Evolutionary conservation across 2,888 invertebrate species (phyloP), one percentile per base, ranked within the genome.

Genomic region (Imbricaverruca yamaguchii): DNA sequence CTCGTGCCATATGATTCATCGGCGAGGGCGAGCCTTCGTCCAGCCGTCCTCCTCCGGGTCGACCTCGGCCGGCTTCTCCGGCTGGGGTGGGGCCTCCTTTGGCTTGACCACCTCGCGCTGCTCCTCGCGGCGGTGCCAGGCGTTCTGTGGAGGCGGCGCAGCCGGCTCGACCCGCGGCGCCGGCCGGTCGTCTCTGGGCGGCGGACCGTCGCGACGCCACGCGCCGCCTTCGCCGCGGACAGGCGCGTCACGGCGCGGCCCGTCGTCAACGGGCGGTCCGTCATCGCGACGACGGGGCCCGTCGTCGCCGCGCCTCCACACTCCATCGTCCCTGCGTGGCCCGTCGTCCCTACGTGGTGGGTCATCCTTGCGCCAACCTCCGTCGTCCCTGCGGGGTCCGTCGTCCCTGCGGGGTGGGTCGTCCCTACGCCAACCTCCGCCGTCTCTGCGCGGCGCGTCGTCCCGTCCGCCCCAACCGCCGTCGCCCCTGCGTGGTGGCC

Each of bases 121-220:
- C 11, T 81, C 81, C 69, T 80, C 81, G 53, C 81, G 80, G 0
- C 82, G 77, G 13, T 77, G 80, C 15, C 79, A 69, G 15, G 39
- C 81, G 80, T 39, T 82, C 53, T 79, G 80, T 67, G 11, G 81
- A n/a, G 25, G 82, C 83, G 59, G 53, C 80, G 12, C 21, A 8
- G 25, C 10, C 80, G 13, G 23, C 15, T 59, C 74, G 21, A 21
- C 53, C 18, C 15, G 59, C 80, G 69, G 57, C 79, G 61, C 57
- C 81, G 81, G 82, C 18, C 82, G 15, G 59, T 80, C 82, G 25
- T 82, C 84, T 53, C 84, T 80, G 80, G 83, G 81, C 21, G 83
- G 82, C 53, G 80, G 80, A 87, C 80, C 86, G 87, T 67, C 85
- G 86, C 82, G 89, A 90, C 7, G 90, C 90, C 63, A 89, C 88